phyloP scores from a whole-genome alignment of 2,888 invertebrate species.

The Deilephila porcellus region DNA sequence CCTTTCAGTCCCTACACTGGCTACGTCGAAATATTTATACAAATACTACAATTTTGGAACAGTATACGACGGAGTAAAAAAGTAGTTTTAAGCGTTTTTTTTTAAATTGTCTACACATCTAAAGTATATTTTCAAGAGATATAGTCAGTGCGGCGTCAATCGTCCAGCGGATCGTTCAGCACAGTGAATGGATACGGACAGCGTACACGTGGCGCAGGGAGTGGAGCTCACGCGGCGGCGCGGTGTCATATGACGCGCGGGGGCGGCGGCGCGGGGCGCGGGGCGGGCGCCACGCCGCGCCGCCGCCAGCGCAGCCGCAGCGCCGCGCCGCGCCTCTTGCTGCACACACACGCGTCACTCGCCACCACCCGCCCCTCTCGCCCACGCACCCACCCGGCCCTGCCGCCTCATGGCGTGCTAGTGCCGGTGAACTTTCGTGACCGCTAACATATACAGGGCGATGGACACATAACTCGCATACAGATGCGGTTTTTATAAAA shows the following conservation, averaged over 20 bases:
- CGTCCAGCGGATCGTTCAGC: too few relatives aligned
- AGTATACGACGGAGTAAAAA: conserved; percentile 7
- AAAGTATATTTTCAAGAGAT: too few relatives aligned
- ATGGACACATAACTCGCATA: too few relatives aligned
- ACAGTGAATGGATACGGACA: too few relatives aligned
- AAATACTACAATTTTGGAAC: conserved; percentile 1
- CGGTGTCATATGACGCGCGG: conserved; percentile 60
- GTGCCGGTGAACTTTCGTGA: too few relatives aligned
- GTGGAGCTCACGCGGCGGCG: conserved; percentile 35
- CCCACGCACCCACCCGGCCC: conserved; percentile 20
- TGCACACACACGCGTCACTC: conserved; percentile 61
- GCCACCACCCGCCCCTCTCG: conserved; percentile 44
- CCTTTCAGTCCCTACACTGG: neutral
- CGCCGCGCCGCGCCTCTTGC: conserved; percentile 60
- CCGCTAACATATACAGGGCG: too few relatives aligned
- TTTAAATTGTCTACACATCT: neutral
- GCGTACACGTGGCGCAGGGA: neutral
- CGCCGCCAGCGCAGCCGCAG: conserved; percentile 70
- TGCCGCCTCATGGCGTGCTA: too few relatives aligned
- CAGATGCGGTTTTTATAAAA: too few relatives aligned
- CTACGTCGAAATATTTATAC: neutral
- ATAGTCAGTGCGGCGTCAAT: too few relatives aligned
- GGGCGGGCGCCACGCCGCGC: conserved; percentile 59
- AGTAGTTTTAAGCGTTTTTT: neutral
- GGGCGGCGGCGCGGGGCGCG: conserved; percentile 21